Evolutionary conservation across 2,888 invertebrate genomes (phyloP), one percentile per base, ranked within the genome.

Genomic region (Hyalella azteca): DNA sequence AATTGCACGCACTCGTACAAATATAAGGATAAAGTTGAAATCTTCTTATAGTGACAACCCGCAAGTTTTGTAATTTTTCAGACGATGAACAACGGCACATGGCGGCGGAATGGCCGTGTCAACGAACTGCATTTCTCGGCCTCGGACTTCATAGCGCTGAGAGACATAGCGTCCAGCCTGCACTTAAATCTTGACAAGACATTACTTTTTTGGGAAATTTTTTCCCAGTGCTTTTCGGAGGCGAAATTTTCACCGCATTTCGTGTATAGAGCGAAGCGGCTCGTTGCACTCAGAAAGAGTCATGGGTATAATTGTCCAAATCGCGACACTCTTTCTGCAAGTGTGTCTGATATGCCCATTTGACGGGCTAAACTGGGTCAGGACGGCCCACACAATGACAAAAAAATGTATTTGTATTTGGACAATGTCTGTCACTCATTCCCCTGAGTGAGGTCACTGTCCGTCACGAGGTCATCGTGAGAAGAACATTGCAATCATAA

Each of bases 401-500:
- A 29, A 54, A 54, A 54, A 22, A 26, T 54, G 26, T 29, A 22
- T 1, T 26, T 26, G 54, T 22, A 9, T 54, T 22, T 13, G 54
- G 22, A 26, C 26, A 54, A 54, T 54, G 54, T 22, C 22, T 54
- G 54, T 29, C 22, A 54, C 54, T 26, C 22, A 54, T 26, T 29
- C 29, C 54, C 29, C 54, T 9, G 22, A 26, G 54, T 9, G 22
- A 26, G 54, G 54, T 54, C 54, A 26, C 54, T 54, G 54, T 54
- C 54, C 22, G 26, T 54, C 54, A 54, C 22, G 26, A 54, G 54
- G 54, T 54, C 54, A 22, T 54, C 9, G 54, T 9, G 29, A n/a
- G 54, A 54, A 54, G 54, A 54, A 54, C 22, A 29, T 26, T 26
- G 54, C 54, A 54, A 54, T 54, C 54, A 26, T 54, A 54, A 54